Percentiles rank a stretch among this genome's conserved stretches.
These are phyloP conservation scores for Cheilosia grossa DNA, from an alignment of 2,888 invertebrate species.

Conservation along the genomic window DNA sequence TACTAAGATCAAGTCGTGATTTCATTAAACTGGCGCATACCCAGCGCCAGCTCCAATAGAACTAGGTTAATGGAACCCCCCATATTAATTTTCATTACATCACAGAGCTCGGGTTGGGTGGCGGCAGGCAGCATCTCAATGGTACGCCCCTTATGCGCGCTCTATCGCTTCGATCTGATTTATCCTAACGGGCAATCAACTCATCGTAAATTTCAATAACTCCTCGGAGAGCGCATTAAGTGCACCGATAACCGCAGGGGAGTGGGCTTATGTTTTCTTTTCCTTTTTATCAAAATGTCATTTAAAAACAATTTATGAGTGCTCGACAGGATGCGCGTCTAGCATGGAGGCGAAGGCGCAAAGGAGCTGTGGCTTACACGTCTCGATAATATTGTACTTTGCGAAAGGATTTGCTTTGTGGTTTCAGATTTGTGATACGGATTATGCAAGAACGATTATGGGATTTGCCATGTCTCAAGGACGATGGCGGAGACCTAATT, in stretches of 20 bases:
- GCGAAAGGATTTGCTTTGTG: constrained; percentile 32
- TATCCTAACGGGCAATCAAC: constrained; percentile 71
- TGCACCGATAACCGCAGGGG: constrained; percentile 17
- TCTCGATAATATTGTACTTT: neutral
- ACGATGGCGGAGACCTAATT: constrained; percentile 52
- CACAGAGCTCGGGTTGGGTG: constrained; percentile 7
- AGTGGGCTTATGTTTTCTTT: constrained; percentile 5
- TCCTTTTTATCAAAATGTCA: constrained; percentile 47
- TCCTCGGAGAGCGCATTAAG: constrained; percentile 59
- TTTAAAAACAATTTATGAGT: constrained; percentile 54
- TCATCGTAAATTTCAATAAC: constrained; percentile 73
- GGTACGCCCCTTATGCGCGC: constrained; percentile 20
- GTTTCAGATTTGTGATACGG: constrained; percentile 33
- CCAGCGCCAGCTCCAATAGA: neutral
- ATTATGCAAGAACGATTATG: constrained; percentile 55
- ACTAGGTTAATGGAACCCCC: constrained; percentile 68
- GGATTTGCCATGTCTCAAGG: constrained; percentile 64
- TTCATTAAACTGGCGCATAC: constrained; percentile 27
- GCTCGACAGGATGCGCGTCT: neutral
- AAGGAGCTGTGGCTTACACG: neutral
- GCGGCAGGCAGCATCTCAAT: neutral
- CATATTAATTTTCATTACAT: constrained; percentile 71
- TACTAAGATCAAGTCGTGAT: constrained; percentile 66
- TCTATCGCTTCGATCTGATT: constrained; percentile 69
- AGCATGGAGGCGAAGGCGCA: constrained; percentile 1